phyloP scores from a whole-genome alignment of 2,888 invertebrate genomes.

The Phyllotreta striolata region DNA sequence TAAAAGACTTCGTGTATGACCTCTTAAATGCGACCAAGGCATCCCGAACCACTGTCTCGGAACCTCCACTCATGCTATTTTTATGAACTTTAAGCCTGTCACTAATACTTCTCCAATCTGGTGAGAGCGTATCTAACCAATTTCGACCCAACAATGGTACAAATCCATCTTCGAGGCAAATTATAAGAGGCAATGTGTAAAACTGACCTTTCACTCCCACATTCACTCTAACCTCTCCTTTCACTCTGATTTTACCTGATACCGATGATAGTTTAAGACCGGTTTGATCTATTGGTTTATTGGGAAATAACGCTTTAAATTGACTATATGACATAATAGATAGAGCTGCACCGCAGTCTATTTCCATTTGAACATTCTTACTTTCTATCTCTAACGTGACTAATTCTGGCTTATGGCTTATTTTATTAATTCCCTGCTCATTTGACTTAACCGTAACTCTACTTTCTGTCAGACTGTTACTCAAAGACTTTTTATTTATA shows the following conservation, averaged over 20 bases:
- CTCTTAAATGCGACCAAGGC: not conserved
- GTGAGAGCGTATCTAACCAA: constrained; percentile 1
- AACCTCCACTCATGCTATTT: not conserved
- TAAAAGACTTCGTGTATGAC: not conserved
- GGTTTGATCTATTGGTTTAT: too few relatives aligned
- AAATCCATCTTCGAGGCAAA: not conserved
- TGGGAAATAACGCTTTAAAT: too few relatives aligned
- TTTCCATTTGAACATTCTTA: constrained; percentile 4
- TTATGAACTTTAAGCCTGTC: not conserved
- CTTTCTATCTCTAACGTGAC: not conserved
- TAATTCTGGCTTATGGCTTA: constrained; percentile 3
- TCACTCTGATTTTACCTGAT: not conserved
- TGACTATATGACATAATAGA: too few relatives aligned
- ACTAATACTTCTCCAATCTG: not conserved
- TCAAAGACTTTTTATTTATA: too few relatives aligned
- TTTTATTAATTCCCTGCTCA: constrained; percentile 8
- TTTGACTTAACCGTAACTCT: too few relatives aligned
- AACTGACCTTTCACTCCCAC: not conserved
- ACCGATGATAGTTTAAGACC: not conserved
- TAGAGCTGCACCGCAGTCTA: not conserved
- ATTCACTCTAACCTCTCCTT: not conserved
- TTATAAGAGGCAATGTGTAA: not conserved
- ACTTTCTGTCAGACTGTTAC: too few relatives aligned
- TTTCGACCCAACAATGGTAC: constrained; percentile 1
- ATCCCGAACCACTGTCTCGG: not conserved